These are phyloP conservation scores for Crotalus viridis DNA, from an alignment of 2,113 vertebrate genomes.

Conservation along the genomic window DNA sequence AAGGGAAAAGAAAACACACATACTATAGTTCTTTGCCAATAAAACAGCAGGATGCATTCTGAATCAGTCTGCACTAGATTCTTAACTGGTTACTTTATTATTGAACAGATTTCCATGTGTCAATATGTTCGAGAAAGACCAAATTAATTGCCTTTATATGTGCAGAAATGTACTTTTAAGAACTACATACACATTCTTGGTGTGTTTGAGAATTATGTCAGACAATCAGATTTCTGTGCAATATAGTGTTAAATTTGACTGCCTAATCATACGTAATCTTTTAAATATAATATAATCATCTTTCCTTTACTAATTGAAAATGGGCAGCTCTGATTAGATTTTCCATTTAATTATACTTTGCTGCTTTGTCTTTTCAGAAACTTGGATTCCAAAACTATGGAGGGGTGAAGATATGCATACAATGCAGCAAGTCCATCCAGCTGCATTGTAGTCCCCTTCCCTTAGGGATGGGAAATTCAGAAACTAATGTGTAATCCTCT, in stretches of 20 bases:
- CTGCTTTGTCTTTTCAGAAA: not conserved
- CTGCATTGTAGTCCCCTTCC: not conserved
- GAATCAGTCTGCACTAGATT: not conserved
- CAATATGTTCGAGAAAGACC: not conserved
- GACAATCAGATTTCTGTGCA: not conserved
- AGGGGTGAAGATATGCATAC: not conserved
- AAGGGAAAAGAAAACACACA: slow-evolving; percentile 20
- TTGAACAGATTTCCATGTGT: fast-evolving
- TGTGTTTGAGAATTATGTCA: not conserved
- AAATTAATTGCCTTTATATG: not conserved
- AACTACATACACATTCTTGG: not conserved
- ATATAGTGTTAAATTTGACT: not conserved
- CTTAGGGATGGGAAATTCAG: not conserved
- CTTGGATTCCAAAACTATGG: not conserved
- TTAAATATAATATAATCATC: not conserved
- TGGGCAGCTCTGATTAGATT: not conserved
- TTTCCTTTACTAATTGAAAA: not conserved
- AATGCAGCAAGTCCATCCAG: not conserved
- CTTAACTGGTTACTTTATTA: not conserved
- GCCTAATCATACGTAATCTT: not conserved
- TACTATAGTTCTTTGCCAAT: not conserved
- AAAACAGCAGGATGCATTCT: slow-evolving; percentile 11
- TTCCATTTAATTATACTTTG: not conserved
- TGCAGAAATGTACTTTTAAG: not conserved
- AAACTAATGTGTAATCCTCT: not conserved